These are phyloP conservation scores for Cyphomyrus plagiostoma DNA, from an alignment of 2,113 vertebrate species.

Conservation along the genomic window DNA sequence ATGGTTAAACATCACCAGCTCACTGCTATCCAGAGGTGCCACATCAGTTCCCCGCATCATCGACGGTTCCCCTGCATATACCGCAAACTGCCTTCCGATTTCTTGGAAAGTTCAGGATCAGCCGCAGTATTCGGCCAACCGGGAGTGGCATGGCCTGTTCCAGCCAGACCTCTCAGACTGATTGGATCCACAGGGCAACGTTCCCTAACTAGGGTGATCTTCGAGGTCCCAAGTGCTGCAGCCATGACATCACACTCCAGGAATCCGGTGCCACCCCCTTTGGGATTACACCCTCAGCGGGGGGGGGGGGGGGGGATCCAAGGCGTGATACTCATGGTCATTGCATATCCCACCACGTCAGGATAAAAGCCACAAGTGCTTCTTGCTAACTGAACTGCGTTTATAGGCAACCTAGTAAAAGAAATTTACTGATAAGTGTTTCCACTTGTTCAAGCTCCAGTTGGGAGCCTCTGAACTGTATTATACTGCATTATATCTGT, in stretches of 20 bases:
- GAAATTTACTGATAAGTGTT: not conserved
- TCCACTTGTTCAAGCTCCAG: not conserved
- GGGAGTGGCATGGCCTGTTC: not conserved
- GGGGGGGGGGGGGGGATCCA: not conserved
- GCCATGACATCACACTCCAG: not conserved
- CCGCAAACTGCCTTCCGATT: not conserved
- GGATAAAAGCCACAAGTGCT: not conserved
- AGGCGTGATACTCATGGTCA: not conserved
- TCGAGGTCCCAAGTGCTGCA: not conserved
- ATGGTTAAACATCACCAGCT: not conserved
- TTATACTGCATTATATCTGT: not conserved
- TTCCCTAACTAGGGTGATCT: not conserved
- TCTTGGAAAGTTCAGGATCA: not conserved
- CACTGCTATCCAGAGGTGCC: not conserved
- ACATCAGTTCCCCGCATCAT: not conserved
- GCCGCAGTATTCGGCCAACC: not conserved
- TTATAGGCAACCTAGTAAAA: not conserved
- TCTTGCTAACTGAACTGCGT: not conserved
- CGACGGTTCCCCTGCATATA: not conserved
- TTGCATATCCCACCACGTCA: not conserved
- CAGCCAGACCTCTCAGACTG: not conserved
- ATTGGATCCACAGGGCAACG: not conserved
- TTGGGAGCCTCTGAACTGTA: not conserved
- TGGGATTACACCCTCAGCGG: not conserved
- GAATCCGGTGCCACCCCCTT: not conserved